Conservation (phyloP, 2,113 vertebrate species). For the Crotalus helleri region DNA sequence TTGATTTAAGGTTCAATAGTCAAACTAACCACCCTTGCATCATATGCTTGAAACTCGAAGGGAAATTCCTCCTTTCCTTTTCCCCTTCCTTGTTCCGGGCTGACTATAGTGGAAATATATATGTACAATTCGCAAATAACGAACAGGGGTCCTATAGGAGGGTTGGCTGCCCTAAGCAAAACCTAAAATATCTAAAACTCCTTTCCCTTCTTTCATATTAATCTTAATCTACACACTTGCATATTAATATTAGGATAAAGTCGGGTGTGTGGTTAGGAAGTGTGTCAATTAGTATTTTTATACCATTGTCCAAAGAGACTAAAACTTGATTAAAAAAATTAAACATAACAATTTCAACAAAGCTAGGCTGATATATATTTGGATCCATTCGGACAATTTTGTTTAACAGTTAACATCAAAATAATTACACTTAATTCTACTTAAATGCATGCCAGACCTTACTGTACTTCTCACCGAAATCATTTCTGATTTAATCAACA, state of each 20-base stretch:
- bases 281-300: neutral
- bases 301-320: neutral
- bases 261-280: neutral
- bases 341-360: neutral
- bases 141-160: neutral
- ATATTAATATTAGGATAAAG: neutral
- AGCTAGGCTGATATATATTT: neutral
- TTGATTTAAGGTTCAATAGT: neutral
- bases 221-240: too few relatives aligned
- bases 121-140: neutral
- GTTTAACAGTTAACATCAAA: neutral
- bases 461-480: neutral
- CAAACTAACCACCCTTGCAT: neutral
- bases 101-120: neutral
- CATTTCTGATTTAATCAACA: neutral
- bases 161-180: conserved; percentile 61
- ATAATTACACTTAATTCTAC: neutral
- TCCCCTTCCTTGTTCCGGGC: neutral
- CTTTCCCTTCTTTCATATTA: neutral
- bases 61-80: neutral
- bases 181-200: conserved; percentile 40
- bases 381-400: too few relatives aligned
- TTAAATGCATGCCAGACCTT: neutral
- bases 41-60: neutral
- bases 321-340: neutral